phyloP scores from a whole-genome alignment of 2,888 invertebrate genomes.

The Gonocerus acuteangulatus region DNA sequence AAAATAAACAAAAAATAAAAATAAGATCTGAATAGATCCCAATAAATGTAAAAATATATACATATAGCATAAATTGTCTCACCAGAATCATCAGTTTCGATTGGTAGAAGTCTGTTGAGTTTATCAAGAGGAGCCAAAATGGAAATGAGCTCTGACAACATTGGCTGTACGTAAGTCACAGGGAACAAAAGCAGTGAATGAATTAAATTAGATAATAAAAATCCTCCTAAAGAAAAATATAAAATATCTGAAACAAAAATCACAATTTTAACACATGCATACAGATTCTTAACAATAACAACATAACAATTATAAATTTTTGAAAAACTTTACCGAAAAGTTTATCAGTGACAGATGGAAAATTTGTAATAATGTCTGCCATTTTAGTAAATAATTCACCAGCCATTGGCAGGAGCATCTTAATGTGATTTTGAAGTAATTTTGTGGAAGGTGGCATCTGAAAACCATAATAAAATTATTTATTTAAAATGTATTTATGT shows the following conservation, averaged over 20 bases:
- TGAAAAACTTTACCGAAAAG: constrained; percentile 41
- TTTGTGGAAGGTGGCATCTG: constrained; percentile 26
- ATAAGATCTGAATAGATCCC: too few species aligned
- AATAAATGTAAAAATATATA: too few species aligned
- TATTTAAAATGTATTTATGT: too few species aligned
- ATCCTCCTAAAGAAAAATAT: constrained; percentile 51
- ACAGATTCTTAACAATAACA: neutral
- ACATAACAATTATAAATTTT: neutral
- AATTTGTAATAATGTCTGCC: constrained; percentile 42
- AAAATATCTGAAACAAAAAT: constrained; percentile 46
- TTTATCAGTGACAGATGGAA: constrained; percentile 44
- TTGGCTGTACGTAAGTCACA: constrained; percentile 43
- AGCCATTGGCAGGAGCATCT: constrained; percentile 38
- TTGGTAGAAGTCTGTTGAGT: constrained; percentile 45
- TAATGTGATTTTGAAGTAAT: constrained; percentile 43
- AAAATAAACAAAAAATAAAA: constrained; percentile 13
- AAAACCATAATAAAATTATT: neutral
- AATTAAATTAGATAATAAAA: constrained; percentile 52
- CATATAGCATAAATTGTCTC: too few species aligned
- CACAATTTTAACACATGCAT: constrained; percentile 17
- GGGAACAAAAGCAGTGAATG: constrained; percentile 52
- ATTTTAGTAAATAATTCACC: constrained; percentile 42
- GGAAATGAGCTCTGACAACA: constrained; percentile 44
- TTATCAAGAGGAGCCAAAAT: constrained; percentile 44
- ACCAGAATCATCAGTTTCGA: constrained; percentile 43